These are phyloP conservation scores for Aphyosemion australe DNA, from an alignment of 2,113 vertebrate species.

Conservation along the genomic window DNA sequence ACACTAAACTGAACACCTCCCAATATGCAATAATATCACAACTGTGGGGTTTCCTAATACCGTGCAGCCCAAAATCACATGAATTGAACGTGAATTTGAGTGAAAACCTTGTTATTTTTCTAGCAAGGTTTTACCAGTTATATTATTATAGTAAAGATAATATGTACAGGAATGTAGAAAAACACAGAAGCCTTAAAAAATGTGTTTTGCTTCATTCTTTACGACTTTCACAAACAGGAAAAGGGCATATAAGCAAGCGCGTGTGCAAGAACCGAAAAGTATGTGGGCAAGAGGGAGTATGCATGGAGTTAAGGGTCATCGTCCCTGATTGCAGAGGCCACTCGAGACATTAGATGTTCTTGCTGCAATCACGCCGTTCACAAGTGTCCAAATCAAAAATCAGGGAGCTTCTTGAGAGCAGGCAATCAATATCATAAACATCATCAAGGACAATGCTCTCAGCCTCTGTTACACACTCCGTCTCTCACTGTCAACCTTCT, in stretches of 20 bases:
- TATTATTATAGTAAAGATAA: too few relatives aligned
- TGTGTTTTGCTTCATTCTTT: background rate
- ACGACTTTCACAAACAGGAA: background rate
- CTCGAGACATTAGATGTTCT: slow-evolving; percentile 61
- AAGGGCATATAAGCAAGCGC: background rate
- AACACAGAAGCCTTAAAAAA: background rate
- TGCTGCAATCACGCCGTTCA: slow-evolving; percentile 62
- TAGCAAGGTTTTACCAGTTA: too few relatives aligned
- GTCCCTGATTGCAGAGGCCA: slow-evolving; percentile 68
- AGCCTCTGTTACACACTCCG: slow-evolving; percentile 11
- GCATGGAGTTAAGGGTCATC: slow-evolving; percentile 51
- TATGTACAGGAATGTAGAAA: too few relatives aligned
- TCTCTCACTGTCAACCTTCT: slow-evolving; percentile 40
- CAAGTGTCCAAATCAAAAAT: slow-evolving; percentile 67
- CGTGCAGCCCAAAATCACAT: too few relatives aligned
- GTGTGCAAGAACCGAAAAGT: background rate
- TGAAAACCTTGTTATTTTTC: too few relatives aligned
- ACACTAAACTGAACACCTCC: too few relatives aligned
- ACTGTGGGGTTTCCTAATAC: too few relatives aligned
- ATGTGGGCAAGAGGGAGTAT: slow-evolving; percentile 1
- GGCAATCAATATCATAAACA: slow-evolving; percentile 67
- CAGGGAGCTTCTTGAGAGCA: slow-evolving; percentile 52
- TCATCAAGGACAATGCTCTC: slow-evolving; percentile 46
- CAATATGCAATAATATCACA: too few relatives aligned
- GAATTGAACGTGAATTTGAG: too few relatives aligned